phyloP scores from a whole-genome alignment of 2,797 vertebrate species.

The Anomalospiza imberbis region DNA sequence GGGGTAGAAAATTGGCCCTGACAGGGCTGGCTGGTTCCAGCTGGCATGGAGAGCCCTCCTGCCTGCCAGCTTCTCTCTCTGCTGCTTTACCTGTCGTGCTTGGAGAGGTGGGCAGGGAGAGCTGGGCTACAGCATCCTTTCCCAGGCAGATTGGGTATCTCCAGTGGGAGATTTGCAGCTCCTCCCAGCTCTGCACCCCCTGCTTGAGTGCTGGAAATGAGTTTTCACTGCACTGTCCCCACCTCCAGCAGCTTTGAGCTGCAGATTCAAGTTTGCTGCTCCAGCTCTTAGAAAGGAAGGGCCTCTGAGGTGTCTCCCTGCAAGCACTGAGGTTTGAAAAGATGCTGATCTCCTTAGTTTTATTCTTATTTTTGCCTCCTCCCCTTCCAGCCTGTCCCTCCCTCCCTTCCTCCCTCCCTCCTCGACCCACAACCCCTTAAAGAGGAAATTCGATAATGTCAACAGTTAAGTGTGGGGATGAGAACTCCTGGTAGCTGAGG shows the following conservation, averaged over 20 bases:
- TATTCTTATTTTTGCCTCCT: background rate
- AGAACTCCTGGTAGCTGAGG: background rate
- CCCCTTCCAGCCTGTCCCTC: background rate
- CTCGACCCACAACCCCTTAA: background rate
- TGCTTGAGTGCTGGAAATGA: background rate
- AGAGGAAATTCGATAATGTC: background rate
- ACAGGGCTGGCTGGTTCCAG: background rate
- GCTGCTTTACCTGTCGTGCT: background rate
- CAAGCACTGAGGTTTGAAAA: background rate
- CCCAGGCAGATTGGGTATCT: background rate
- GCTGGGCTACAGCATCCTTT: background rate
- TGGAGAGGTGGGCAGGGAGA: background rate
- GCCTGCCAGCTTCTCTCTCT: background rate
- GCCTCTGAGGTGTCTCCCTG: background rate
- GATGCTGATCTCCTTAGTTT: background rate
- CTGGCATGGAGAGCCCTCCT: background rate
- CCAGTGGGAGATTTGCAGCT: background rate
- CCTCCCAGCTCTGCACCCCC: background rate
- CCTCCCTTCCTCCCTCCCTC: background rate
- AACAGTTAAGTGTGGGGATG: background rate
- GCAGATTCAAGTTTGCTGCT: background rate
- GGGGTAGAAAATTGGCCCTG: background rate
- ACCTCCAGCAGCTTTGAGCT: background rate
- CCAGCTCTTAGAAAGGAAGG: background rate
- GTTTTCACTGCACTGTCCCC: background rate